Evolutionary conservation across 1,140 invertebrate species (phyloP), one percentile per base, ranked within the genome.

Genomic region (Chelonus insularis): DNA sequence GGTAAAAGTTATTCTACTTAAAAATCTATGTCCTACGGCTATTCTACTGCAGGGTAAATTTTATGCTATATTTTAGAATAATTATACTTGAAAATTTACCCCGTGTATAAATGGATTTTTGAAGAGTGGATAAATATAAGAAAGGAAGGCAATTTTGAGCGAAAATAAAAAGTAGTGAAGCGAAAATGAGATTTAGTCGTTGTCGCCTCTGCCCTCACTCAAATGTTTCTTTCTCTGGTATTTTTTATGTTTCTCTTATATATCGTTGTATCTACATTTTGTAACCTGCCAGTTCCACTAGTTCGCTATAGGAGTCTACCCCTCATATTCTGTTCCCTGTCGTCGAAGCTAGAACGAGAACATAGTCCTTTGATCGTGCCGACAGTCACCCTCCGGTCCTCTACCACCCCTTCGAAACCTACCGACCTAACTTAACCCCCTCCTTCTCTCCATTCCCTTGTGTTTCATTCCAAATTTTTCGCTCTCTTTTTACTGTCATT

Each of bases 121-220:
- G 20, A 12, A 50, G 23, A 11, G 20, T 50, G 11, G 21, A 18
- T n/a, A n/a, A n/a, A n/a, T n/a, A n/a, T n/a, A n/a, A n/a, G n/a
- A n/a, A n/a, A 11, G 50, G 12, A 48, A 25, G 50, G 25, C 50
- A 34, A 52, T 25, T 9, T 32, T 14, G n/a, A 25, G 29, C 50
- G 50, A 60, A 63, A 56, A 34, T 51, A 25, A 7, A n/a, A 41
- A 50, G 56, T 57, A 59, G 76, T 77, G 73, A 69, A 80, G 74
- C 72, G 76, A 80, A 78, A 81, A 79, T 79, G 78, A 78, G 77
- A 81, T 81, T 81, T 81, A 67, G 74, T 76, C 76, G 76, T 80
- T 79, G 74, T 79, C 76, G 74, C 77, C 75, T 78, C 72, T 69
- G 72, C 69, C 16, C 41, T 43, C 41, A 14, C 41, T 5, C 4